Base-by-base conservation (phyloP, 2,888 invertebrate species). In the Lutraria lutraria region DNA sequence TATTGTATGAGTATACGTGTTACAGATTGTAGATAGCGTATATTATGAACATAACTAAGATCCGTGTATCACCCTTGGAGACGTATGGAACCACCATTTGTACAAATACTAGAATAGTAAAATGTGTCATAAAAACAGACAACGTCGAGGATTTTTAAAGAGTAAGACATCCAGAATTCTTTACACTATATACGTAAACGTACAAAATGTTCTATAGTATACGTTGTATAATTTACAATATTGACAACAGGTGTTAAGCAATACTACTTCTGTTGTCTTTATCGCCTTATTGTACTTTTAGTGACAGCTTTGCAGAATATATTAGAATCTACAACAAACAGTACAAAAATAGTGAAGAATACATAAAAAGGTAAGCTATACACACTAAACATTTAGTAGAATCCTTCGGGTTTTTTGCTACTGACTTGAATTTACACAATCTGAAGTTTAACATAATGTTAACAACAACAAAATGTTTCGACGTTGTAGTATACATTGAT, bases 221-320 rank as follows among this genome's bases (percentile, higher is more conserved):
- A 43, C 43, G 43, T 43, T 43, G 56, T 19, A 6, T 12, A 6
- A 19, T 56, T 19, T 15, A 56, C 16, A 6, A 56, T 21, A 56
- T 6, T 15, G 56, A 19, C 12, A 56, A 56, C 16, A 16, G 12
- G 12, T 15, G 19, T 21, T 6, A 1, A 56, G 21, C 16, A 56
- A 21, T 12, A 21, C 1, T 3, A 56, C 56, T 6, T 56, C 19
- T 3, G 2, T 19, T 15, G 16, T 56, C 12, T 56, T 56, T 56
- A 19, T 56, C 56, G 43, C 43, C 43, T 43, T 43, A 43, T 43
- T 43, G 43, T 43, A 2, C 2, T 43, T 68, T 15, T 68, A 86
- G 86, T 68, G 86, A 81, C 43, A 68, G 81, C 52, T 86, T 81
- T 34, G 8, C n/a, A 19, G 60, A 85, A 15, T 88, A 80, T 15